These are phyloP conservation scores for Andrena camellia DNA, from an alignment of 2,888 invertebrate species.

Conservation along the genomic window DNA sequence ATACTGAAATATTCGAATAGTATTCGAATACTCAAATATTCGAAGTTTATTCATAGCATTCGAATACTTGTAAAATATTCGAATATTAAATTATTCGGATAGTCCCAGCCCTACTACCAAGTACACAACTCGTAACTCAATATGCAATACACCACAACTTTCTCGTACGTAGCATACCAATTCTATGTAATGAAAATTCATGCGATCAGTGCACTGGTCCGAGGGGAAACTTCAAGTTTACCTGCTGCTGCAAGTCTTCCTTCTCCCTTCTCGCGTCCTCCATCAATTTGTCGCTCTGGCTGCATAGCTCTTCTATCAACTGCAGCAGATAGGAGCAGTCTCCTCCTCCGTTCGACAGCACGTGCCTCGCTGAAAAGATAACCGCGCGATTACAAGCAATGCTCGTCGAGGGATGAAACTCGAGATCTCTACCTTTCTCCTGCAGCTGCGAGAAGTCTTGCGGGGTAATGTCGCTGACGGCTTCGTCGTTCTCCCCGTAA, in stretches of 20 bases:
- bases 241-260: constrained; percentile 92
- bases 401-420: background rate
- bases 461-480: constrained; percentile 72
- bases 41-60: no score
- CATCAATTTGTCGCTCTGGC: constrained; percentile 87
- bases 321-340: constrained; percentile 86
- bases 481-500: constrained; percentile 85
- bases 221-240: constrained; percentile 80
- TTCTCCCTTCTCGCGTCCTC: constrained; percentile 89
- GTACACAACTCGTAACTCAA: constrained; percentile 59
- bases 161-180: constrained; percentile 67
- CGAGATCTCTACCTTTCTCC: constrained; percentile 79
- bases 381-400: background rate
- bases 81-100: no score
- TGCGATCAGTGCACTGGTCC: constrained; percentile 56
- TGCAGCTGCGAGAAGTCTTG: constrained; percentile 82
- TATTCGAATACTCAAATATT: no score
- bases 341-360: constrained; percentile 84
- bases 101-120: no score
- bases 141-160: constrained; percentile 72
- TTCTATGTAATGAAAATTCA: constrained; percentile 65
- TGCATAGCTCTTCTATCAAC: constrained; percentile 88
- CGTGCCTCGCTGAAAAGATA: constrained; percentile 82
- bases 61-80: no score
- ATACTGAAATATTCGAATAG: no score